Conservation (phyloP, 1,140 invertebrate species). For the Cryptotermes secundus region DNA sequence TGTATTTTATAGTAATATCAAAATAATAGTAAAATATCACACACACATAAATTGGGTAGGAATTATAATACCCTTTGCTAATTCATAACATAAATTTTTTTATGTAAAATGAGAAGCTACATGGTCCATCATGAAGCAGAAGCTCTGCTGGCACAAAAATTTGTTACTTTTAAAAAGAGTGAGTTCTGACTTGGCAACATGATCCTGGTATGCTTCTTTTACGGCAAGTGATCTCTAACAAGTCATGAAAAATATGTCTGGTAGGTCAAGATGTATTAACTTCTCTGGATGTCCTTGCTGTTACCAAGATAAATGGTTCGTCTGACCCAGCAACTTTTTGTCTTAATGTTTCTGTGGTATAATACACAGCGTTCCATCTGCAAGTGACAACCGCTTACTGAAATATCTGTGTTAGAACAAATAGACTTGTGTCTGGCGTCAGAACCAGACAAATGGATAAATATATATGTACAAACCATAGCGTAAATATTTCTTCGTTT, state of each 20-base stretch:
- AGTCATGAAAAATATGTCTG: not conserved
- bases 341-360: too few species aligned
- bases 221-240: too few species aligned
- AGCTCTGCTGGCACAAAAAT: not conserved
- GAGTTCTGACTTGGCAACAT: too few species aligned
- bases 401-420: too few species aligned
- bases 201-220: too few species aligned
- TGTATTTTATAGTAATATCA: constrained; percentile 19
- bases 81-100: not conserved
- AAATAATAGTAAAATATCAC: not conserved
- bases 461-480: too few species aligned
- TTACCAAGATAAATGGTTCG: not conserved
- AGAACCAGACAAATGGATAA: too few species aligned
- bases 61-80: not conserved
- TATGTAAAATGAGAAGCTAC: not conserved
- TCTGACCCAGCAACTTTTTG: not conserved
- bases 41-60: not conserved
- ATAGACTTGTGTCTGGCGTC: too few species aligned
- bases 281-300: not conserved
- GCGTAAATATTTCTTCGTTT: too few species aligned
- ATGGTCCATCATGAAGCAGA: not conserved
- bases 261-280: not conserved
- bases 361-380: too few species aligned
- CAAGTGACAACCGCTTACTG: too few species aligned
- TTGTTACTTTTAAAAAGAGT: too few species aligned